phyloP scores from a whole-genome alignment of 2,797 vertebrate species.

The Cirrhinus molitorella region DNA sequence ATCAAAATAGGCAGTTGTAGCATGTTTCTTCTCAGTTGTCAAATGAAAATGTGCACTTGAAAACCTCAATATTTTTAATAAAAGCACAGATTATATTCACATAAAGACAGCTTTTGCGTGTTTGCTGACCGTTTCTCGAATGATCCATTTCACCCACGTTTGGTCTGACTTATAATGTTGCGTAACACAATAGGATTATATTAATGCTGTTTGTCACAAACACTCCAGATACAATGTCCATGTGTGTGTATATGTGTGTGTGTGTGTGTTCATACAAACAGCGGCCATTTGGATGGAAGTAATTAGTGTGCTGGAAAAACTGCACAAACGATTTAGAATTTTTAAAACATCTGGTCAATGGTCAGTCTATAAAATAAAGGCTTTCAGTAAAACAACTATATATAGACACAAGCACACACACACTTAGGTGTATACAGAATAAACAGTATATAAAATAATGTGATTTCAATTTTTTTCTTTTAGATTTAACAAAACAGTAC shows the following conservation, averaged over 20 bases:
- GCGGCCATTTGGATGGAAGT: neutral
- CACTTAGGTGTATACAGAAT: neutral
- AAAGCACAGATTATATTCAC: neutral
- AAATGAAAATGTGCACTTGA: neutral
- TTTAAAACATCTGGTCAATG: slow-evolving; percentile 18
- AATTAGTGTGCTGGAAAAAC: neutral
- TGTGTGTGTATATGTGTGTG: neutral
- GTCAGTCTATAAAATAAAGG: neutral
- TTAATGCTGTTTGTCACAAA: slow-evolving; percentile 18
- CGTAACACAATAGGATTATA: slow-evolving; percentile 28
- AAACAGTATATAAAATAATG: neutral
- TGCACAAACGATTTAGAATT: slow-evolving; percentile 10
- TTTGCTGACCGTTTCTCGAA: neutral
- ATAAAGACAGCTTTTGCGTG: neutral
- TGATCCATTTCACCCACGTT: neutral
- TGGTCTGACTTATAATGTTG: slow-evolving; percentile 1
- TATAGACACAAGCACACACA: neutral
- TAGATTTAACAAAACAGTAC: neutral
- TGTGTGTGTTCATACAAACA: slow-evolving; percentile 1
- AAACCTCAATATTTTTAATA: neutral
- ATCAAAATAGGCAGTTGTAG: neutral
- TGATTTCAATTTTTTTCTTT: neutral
- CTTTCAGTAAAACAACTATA: neutral
- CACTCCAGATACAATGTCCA: neutral
- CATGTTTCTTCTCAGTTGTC: neutral